Percentiles rank a stretch among this genome's conserved stretches.
Evolutionary conservation across 2,888 invertebrate species (phyloP).

Genomic region (Eilema sororculum): DNA sequence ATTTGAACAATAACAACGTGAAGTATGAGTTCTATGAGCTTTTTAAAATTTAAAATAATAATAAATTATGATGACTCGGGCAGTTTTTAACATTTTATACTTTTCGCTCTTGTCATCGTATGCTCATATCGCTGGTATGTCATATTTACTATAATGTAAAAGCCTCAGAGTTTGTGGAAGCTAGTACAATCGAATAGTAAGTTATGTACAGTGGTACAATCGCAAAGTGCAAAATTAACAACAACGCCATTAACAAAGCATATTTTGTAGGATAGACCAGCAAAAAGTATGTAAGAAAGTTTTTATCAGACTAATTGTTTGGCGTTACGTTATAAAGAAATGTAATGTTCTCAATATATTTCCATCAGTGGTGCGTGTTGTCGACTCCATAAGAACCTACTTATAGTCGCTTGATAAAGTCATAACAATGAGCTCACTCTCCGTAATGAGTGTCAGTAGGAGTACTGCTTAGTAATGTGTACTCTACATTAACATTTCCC

Average conservation of each 20-base stretch:
- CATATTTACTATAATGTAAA: no score
- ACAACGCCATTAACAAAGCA: background rate
- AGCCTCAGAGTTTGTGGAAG: no score
- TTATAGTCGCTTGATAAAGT: background rate
- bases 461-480: background rate
- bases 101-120: no score
- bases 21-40: no score
- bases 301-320: background rate
- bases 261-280: background rate
- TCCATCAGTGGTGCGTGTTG: slow-evolving; percentile 1
- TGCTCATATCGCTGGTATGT: no score
- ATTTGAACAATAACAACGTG: no score
- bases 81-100: no score
- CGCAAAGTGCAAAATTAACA: background rate
- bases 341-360: background rate
- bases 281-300: background rate
- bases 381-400: background rate
- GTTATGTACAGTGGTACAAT: no score
- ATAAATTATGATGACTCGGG: no score
- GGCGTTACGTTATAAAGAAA: background rate
- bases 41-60: no score
- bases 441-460: background rate
- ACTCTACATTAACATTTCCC: background rate
- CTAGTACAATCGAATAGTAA: no score
- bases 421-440: background rate